Conservation (phyloP, 2,888 invertebrate genomes). For the Cryptophagus acutangulus region DNA sequence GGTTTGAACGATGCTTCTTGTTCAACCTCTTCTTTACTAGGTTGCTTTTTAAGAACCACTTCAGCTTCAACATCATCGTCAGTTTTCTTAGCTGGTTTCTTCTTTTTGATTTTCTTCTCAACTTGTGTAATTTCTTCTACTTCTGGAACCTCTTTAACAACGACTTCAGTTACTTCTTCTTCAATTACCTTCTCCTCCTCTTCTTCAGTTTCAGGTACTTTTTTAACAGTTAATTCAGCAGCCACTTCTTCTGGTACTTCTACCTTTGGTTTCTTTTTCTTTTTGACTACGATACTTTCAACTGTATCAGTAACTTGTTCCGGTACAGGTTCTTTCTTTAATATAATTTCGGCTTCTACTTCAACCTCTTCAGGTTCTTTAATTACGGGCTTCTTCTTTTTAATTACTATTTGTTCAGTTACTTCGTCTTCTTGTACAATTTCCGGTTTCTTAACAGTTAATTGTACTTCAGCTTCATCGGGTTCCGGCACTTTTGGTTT, state of each 20-base stretch:
- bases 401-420: constrained; percentile 18
- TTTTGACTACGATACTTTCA: constrained; percentile 20
- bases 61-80: constrained; percentile 26
- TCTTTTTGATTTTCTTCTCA: constrained; percentile 29
- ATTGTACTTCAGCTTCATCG: constrained; percentile 22
- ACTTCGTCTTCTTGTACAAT: constrained; percentile 15
- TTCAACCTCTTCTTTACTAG: constrained; percentile 36
- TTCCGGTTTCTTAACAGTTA: constrained; percentile 28
- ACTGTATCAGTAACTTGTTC: too few species aligned
- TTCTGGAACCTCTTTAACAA: constrained; percentile 51
- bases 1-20: too few species aligned
- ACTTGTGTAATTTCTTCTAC: constrained; percentile 31
- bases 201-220: constrained; percentile 20
- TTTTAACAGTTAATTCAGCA: constrained; percentile 13
- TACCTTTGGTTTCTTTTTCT: constrained; percentile 34
- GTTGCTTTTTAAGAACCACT: constrained; percentile 48
- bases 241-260: constrained; percentile 26
- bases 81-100: constrained; percentile 38
- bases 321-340: constrained; percentile 47
- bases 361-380: constrained; percentile 45
- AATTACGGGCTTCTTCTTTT: constrained; percentile 28
- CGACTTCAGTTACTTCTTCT: constrained; percentile 52
- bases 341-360: constrained; percentile 52
- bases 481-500: constrained; percentile 20
- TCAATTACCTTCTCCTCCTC: constrained; percentile 32